phyloP scores from a whole-genome alignment of 2,113 vertebrate genomes.

The Microcebus lehilahytsara region DNA sequence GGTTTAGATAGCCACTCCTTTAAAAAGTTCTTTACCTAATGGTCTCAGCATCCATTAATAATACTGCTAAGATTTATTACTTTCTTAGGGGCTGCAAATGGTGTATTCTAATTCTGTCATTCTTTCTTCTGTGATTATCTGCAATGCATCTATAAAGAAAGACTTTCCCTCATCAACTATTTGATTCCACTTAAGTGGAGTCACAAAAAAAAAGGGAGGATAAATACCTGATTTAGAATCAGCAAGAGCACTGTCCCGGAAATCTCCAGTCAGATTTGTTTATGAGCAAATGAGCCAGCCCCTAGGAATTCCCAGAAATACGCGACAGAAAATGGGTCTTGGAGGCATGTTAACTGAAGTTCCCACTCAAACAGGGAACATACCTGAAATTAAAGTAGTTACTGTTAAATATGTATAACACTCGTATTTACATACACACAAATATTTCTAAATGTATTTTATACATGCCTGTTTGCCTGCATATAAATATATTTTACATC shows the following conservation, averaged over 20 bases:
- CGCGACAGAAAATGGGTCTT: neutral
- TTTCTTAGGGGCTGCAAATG: neutral
- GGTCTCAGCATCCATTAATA: neutral
- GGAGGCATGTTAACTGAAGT: neutral
- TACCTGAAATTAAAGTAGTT: neutral
- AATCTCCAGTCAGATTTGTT: neutral
- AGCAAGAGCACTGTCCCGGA: neutral
- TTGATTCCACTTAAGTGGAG: neutral
- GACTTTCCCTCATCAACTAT: neutral
- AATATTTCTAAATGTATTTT: neutral
- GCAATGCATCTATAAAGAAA: neutral
- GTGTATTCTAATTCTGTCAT: neutral
- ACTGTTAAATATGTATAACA: neutral
- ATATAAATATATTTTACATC: neutral
- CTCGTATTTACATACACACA: neutral
- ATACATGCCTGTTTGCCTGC: neutral
- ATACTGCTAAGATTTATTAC: neutral
- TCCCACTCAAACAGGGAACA: neutral
- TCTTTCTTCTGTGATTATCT: neutral
- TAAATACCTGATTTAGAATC: neutral
- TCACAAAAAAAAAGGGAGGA: neutral
- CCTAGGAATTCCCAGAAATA: neutral
- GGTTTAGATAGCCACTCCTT: neutral
- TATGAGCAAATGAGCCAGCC: neutral
- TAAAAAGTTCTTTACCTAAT: neutral